phyloP scores from a whole-genome alignment of 2,888 invertebrate species.

The Microdon myrmicae region DNA sequence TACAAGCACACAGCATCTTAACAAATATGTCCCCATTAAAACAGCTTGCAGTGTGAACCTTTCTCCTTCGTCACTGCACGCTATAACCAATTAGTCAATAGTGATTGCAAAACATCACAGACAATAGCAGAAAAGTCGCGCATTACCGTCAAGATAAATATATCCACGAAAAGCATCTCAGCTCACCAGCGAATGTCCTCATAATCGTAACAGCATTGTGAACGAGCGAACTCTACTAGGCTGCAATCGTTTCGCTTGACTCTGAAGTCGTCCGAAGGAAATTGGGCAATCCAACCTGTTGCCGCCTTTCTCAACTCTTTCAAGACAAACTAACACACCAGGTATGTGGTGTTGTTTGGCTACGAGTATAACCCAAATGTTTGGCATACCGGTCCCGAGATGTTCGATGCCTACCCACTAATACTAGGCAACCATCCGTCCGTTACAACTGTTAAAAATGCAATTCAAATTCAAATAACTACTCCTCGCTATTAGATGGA shows the following conservation, averaged over 20 bases:
- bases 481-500: too few relatives aligned
- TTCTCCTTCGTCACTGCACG: conserved; percentile 5
- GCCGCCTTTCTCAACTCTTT: conserved; percentile 13
- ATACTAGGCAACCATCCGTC: too few relatives aligned
- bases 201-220: neutral
- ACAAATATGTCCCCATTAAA: conserved; percentile 20
- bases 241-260: conserved; percentile 7
- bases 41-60: conserved; percentile 6
- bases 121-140: conserved; percentile 5
- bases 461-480: conserved; percentile 21
- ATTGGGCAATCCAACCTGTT: conserved; percentile 14
- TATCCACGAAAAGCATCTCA: conserved; percentile 4
- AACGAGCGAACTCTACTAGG: too few relatives aligned
- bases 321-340: conserved; percentile 20
- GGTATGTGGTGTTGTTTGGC: too few relatives aligned
- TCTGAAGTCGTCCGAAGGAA: conserved; percentile 5
- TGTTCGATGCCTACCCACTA: neutral
- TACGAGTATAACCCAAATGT: conserved; percentile 13
- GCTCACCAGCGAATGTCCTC: conserved; percentile 6
- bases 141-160: conserved; percentile 11
- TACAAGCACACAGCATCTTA: too few relatives aligned
- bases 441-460: too few relatives aligned
- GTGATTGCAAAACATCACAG: conserved; percentile 9
- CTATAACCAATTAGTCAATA: conserved; percentile 27
- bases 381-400: conserved; percentile 9